A percentile compares a stretch with the other conserved stretches of the same genome.
Evolutionary conservation across 2,113 vertebrate species (phyloP).

Genomic region (Charadrius vociferus): DNA sequence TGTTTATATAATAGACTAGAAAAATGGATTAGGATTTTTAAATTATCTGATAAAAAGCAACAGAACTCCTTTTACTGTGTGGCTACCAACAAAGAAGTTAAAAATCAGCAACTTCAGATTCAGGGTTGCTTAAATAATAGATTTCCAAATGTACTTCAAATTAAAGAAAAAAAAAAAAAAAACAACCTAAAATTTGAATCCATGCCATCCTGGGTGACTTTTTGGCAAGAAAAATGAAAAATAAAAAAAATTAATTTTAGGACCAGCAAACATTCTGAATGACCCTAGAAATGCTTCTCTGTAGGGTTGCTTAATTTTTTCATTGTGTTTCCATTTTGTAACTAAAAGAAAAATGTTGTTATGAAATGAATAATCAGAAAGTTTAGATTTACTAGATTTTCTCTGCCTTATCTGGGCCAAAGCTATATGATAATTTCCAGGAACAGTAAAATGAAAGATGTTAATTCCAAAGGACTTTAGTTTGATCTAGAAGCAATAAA

Average conservation of each 20-base stretch:
- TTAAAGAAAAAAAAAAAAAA: not conserved
- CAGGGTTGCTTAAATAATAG: not conserved
- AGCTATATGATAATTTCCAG: not conserved
- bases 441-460: not conserved
- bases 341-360: not conserved
- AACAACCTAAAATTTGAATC: not conserved
- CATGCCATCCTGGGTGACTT: not conserved
- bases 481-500: not conserved
- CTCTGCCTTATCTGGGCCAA: not conserved
- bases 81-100: not conserved
- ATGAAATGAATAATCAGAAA: not conserved
- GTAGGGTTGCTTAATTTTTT: not conserved
- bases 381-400: not conserved
- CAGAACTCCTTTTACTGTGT: not conserved
- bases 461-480: not conserved
- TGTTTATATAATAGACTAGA: not conserved
- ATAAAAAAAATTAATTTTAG: not conserved
- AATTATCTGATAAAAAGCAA: not conserved
- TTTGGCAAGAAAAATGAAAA: not conserved
- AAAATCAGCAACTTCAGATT: not conserved
- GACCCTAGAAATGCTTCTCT: not conserved
- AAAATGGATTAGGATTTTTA: not conserved
- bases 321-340: not conserved
- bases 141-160: not conserved
- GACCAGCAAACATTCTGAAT: not conserved